These are phyloP conservation scores for Drosophila nigritarsus DNA, from an alignment of 2,888 invertebrate genomes.

Conservation along the genomic window DNA sequence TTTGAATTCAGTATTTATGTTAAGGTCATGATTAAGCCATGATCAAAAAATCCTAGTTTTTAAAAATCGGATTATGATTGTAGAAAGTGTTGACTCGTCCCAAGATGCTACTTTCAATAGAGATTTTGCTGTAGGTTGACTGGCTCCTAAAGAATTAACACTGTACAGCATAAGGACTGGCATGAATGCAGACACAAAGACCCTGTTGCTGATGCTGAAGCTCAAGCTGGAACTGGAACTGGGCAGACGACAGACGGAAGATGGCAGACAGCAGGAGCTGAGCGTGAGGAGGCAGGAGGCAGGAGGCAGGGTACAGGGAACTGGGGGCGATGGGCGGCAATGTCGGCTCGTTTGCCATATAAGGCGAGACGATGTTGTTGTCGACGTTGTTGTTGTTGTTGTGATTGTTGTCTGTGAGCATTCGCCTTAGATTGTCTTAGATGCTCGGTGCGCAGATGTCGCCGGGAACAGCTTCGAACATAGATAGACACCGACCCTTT, in stretches of 20 bases:
- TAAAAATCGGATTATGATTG: accelerated
- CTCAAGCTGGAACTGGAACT: neutral
- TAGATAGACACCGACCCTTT: constrained; percentile 54
- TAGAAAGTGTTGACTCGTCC: accelerated
- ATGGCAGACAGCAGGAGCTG: constrained; percentile 3
- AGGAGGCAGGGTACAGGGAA: constrained; percentile 5
- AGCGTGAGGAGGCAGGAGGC: constrained; percentile 5
- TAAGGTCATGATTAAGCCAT: accelerated
- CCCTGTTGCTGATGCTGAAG: constrained; percentile 4
- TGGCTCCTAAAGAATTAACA: neutral
- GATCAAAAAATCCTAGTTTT: too few relatives aligned
- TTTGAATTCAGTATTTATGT: neutral
- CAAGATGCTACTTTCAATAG: neutral
- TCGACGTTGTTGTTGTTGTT: constrained; percentile 29
- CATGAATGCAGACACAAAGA: constrained; percentile 18
- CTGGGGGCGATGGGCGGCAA: constrained; percentile 12
- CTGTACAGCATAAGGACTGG: constrained; percentile 6
- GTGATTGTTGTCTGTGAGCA: constrained; percentile 28
- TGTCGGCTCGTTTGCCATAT: constrained; percentile 73
- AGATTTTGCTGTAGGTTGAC: neutral
- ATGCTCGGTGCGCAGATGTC: constrained; percentile 64
- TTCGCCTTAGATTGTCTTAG: constrained; percentile 55
- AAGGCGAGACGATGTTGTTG: constrained; percentile 58
- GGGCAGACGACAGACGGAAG: constrained; percentile 4
- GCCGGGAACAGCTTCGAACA: constrained; percentile 41